These are phyloP conservation scores for Bagarius yarrelli DNA, from an alignment of 2,113 vertebrate species.

Conservation along the genomic window DNA sequence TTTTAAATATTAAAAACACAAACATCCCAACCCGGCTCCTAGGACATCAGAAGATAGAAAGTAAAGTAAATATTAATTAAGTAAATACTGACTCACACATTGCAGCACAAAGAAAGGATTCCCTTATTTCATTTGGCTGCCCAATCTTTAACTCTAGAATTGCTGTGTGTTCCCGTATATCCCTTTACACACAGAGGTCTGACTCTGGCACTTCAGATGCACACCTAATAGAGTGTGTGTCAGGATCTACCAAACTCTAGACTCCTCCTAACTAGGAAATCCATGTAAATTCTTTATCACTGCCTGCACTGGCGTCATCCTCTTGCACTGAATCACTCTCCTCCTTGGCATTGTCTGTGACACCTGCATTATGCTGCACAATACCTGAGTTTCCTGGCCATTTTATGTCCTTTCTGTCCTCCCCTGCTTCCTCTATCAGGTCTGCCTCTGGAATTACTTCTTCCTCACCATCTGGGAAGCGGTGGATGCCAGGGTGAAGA, in stretches of 20 bases:
- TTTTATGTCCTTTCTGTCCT: constrained; percentile 81
- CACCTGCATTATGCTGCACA: constrained; percentile 74
- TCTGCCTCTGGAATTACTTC: constrained; percentile 77
- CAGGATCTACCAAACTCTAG: background rate
- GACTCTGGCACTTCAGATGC: constrained; percentile 24
- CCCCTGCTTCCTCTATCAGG: constrained; percentile 80
- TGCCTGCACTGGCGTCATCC: constrained; percentile 78
- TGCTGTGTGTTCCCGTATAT: constrained; percentile 31
- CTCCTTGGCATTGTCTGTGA: constrained; percentile 80
- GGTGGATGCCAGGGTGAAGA: constrained; percentile 80
- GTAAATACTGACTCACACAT: constrained; percentile 34
- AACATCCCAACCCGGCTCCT: constrained; percentile 39
- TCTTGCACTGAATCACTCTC: constrained; percentile 84
- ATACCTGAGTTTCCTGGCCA: constrained; percentile 79
- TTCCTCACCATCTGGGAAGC: constrained; percentile 77
- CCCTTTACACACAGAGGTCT: constrained; percentile 27
- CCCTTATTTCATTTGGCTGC: constrained; percentile 31
- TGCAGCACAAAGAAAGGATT: constrained; percentile 23
- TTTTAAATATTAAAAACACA: constrained; percentile 27
- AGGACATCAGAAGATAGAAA: constrained; percentile 40
- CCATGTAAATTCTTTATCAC: constrained; percentile 91
- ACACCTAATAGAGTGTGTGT: constrained; percentile 40
- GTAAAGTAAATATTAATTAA: no score
- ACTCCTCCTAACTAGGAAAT: constrained; percentile 79
- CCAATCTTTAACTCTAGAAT: constrained; percentile 35